These are phyloP conservation scores for Oedothorax gibbosus DNA, from an alignment of 1,140 invertebrate genomes.

Conservation along the genomic window DNA sequence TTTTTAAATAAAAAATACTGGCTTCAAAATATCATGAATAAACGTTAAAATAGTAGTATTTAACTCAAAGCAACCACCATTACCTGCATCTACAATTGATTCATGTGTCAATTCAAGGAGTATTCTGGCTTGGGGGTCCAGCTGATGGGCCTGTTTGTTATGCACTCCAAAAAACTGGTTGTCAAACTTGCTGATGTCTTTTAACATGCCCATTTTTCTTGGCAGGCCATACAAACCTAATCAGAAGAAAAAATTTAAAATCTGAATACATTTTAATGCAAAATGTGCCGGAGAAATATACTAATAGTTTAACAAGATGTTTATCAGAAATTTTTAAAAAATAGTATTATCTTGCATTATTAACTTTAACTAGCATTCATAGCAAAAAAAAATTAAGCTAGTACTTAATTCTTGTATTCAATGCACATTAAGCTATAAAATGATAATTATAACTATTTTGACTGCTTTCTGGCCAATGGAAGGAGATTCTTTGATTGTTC, in stretches of 20 bases:
- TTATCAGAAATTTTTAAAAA: neutral
- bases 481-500: too few species aligned
- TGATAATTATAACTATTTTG: too few species aligned
- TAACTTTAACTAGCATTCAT: too few species aligned
- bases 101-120: constrained; percentile 94
- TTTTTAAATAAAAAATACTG: too few species aligned
- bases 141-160: constrained; percentile 90
- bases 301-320: neutral
- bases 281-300: neutral
- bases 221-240: constrained; percentile 83
- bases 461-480: too few species aligned
- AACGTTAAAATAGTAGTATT: too few species aligned
- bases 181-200: constrained; percentile 88
- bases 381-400: too few species aligned
- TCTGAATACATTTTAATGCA: too few species aligned
- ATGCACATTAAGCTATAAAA: too few species aligned
- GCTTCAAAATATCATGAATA: too few species aligned
- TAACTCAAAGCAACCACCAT: neutral
- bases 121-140: constrained; percentile 95
- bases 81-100: constrained; percentile 92
- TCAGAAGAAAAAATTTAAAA: neutral
- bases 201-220: constrained; percentile 86
- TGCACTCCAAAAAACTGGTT: constrained; percentile 94
- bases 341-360: neutral
- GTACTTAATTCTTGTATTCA: too few species aligned